A percentile compares a stretch with the other conserved stretches of the same genome.
phyloP scores from a whole-genome alignment of 2,888 invertebrate genomes.

The Poecilus cupreus region DNA sequence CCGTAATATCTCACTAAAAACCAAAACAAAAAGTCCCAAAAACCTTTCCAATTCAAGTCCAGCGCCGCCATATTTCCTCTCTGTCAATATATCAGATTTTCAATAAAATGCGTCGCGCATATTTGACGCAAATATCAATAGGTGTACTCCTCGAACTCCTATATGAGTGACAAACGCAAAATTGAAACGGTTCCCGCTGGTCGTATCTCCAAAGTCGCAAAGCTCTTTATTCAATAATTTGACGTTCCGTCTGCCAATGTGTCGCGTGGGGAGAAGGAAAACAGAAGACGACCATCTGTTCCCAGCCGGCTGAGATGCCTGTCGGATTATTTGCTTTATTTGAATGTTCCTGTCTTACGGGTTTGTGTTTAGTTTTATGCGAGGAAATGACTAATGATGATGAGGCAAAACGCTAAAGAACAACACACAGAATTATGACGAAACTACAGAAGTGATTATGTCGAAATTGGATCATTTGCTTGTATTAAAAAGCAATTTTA shows the following conservation, averaged over 20 bases:
- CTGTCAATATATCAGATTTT: conserved; percentile 52
- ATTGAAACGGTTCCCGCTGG: conserved; percentile 28
- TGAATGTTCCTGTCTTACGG: neutral
- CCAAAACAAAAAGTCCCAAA: neutral
- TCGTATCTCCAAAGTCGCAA: neutral
- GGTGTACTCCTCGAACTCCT: neutral
- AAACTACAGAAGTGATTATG: no score
- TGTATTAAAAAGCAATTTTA: no score
- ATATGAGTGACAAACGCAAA: conserved; percentile 39
- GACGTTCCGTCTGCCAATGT: conserved; percentile 36
- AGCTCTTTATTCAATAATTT: conserved; percentile 54
- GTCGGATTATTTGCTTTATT: conserved; percentile 46
- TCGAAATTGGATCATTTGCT: no score
- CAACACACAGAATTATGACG: no score
- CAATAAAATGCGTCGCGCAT: conserved; percentile 36
- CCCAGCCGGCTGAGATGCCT: neutral
- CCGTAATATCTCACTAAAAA: no score
- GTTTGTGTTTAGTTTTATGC: conserved; percentile 10
- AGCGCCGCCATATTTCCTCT: neutral
- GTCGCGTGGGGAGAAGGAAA: conserved; percentile 6
- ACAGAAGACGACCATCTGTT: conserved; percentile 36
- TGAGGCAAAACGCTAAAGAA: neutral
- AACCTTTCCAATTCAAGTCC: neutral
- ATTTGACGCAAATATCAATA: conserved; percentile 52
- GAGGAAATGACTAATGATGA: neutral